phyloP scores from a whole-genome alignment of 2,113 vertebrate genomes.

The Vidua chalybeata region DNA sequence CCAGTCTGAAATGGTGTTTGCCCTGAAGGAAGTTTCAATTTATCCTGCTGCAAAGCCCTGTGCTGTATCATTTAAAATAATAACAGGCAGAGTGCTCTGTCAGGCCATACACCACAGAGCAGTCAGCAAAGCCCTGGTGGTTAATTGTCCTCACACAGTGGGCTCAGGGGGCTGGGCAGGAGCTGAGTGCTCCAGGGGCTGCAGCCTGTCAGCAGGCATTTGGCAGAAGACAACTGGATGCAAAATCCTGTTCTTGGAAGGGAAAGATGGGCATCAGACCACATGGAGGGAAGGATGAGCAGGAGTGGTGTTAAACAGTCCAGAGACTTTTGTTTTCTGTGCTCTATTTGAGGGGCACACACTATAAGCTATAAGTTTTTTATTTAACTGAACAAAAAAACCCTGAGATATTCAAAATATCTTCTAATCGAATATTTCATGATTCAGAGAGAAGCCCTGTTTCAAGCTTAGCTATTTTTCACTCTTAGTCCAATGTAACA shows the following conservation, averaged over 20 bases:
- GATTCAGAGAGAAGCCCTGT: neutral
- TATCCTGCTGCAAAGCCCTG: constrained; percentile 4
- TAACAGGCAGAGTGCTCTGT: neutral
- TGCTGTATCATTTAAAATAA: neutral
- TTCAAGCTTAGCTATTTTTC: neutral
- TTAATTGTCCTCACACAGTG: neutral
- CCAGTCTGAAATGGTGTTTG: constrained; percentile 1
- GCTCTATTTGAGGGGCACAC: neutral
- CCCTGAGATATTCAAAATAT: neutral
- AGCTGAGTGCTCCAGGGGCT: neutral
- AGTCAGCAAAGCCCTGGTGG: neutral
- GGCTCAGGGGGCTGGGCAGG: neutral
- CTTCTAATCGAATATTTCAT: neutral
- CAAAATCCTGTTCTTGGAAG: neutral
- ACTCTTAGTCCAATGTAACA: neutral
- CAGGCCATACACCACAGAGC: neutral
- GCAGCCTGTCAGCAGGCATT: neutral
- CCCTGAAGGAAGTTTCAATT: neutral
- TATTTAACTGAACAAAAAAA: neutral
- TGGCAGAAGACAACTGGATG: neutral
- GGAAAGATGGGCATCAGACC: neutral
- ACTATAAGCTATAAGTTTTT: neutral
- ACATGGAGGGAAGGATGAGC: neutral
- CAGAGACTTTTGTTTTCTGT: neutral
- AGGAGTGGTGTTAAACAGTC: rapidly evolving